Evolutionary conservation across 2,888 invertebrate species (phyloP).

Genomic region (Drosophila phalerata): DNA sequence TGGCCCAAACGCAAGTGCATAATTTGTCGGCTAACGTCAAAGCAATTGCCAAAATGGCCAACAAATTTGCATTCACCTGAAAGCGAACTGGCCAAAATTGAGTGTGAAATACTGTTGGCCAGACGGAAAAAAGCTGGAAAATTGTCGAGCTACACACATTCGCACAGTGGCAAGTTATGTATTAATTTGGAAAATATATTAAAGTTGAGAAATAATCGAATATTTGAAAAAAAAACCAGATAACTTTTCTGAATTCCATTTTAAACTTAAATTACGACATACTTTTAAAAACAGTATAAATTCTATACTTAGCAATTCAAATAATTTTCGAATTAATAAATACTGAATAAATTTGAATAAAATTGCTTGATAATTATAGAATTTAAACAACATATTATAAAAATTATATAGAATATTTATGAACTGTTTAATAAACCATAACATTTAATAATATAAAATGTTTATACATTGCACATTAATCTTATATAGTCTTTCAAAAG

Average conservation of each 20-base stretch:
- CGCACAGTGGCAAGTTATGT: neutral
- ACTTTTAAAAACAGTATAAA: no score
- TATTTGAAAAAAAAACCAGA: neutral
- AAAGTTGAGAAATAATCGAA: neutral
- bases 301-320: no score
- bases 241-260: neutral
- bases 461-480: neutral
- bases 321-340: no score
- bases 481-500: no score
- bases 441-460: neutral
- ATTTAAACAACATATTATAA: no score
- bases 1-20: constrained; percentile 41
- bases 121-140: constrained; percentile 6
- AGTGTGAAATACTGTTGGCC: constrained; percentile 11
- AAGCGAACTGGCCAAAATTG: constrained; percentile 3
- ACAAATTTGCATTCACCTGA: constrained; percentile 47
- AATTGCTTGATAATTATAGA: no score
- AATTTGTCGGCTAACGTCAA: constrained; percentile 52
- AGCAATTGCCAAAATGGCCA: constrained; percentile 22
- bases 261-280: neutral
- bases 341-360: no score
- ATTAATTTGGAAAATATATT: neutral
- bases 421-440: no score
- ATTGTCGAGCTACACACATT: neutral
- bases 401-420: no score